A percentile compares a stretch with the other conserved stretches of the same genome.
These are phyloP conservation scores for Xylota segnis DNA, from an alignment of 2,888 invertebrate species.

Conservation along the genomic window DNA sequence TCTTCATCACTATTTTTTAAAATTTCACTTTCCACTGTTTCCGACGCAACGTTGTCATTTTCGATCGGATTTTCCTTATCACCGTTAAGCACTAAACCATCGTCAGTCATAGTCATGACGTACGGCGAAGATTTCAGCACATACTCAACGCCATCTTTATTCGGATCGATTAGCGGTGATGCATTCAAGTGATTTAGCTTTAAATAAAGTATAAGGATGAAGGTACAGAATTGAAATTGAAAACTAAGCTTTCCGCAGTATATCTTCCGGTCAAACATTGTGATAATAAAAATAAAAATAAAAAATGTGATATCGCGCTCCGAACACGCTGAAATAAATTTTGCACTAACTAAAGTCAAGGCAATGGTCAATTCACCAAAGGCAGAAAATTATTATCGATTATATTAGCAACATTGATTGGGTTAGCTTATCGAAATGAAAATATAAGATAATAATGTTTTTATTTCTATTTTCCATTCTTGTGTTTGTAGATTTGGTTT, in stretches of 20 bases:
- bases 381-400: conserved; percentile 69
- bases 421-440: conserved; percentile 54
- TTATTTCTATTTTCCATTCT: conserved; percentile 42
- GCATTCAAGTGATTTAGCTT: conserved; percentile 66
- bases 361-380: conserved; percentile 62
- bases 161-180: conserved; percentile 60
- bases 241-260: conserved; percentile 13
- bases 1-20: conserved; percentile 34
- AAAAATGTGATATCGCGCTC: conserved; percentile 24
- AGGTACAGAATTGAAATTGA: conserved; percentile 24
- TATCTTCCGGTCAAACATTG: conserved; percentile 25
- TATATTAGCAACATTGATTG: conserved; percentile 68
- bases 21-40: conserved; percentile 27
- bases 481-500: conserved; percentile 50
- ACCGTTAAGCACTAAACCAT: conserved; percentile 29
- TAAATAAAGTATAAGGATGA: conserved; percentile 73
- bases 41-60: conserved; percentile 20
- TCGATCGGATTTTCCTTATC: conserved; percentile 36
- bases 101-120: conserved; percentile 3
- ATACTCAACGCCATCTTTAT: conserved; percentile 23
- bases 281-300: neutral
- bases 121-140: conserved; percentile 6
- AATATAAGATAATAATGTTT: conserved; percentile 46
- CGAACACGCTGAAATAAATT: conserved; percentile 25
- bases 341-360: conserved; percentile 70